Evolutionary conservation across 2,888 invertebrate species (phyloP).

Genomic region (Scaptomyza flava): DNA sequence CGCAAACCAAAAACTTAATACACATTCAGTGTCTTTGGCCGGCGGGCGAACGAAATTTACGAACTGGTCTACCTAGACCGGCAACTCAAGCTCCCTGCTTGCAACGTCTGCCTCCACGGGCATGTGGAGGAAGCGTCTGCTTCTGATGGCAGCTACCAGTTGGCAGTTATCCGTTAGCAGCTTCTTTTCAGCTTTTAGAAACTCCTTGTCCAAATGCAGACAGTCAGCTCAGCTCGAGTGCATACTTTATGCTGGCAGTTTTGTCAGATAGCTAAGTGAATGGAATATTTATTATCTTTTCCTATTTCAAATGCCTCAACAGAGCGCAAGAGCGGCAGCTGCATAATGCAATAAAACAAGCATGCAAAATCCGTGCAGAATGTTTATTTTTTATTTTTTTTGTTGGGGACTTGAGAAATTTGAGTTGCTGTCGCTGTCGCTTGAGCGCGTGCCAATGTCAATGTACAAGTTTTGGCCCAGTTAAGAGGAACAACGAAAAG

Average conservation of each 20-base stretch:
- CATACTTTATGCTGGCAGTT: slow-evolving; percentile 16
- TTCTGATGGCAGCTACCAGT: neutral
- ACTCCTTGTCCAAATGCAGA: slow-evolving; percentile 37
- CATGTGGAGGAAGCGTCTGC: neutral
- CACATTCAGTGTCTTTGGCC: slow-evolving; percentile 38
- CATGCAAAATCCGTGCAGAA: neutral
- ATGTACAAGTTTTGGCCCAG: slow-evolving; percentile 12
- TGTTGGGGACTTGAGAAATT: neutral
- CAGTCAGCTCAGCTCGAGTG: slow-evolving; percentile 16
- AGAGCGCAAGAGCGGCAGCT: neutral
- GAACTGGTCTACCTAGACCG: slow-evolving; percentile 9
- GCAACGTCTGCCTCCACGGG: slow-evolving; percentile 30
- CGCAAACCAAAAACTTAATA: slow-evolving; percentile 58
- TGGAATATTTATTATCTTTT: slow-evolving; percentile 29
- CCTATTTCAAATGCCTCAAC: neutral
- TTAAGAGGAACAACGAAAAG: slow-evolving; percentile 15
- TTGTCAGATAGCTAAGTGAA: slow-evolving; percentile 30
- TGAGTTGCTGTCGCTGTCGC: neutral
- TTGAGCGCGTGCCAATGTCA: slow-evolving; percentile 15
- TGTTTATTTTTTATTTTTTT: neutral
- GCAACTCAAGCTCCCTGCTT: slow-evolving; percentile 30
- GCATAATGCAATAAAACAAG: slow-evolving; percentile 5
- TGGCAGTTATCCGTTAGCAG: slow-evolving; percentile 17
- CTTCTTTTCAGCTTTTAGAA: slow-evolving; percentile 16
- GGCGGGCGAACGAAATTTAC: slow-evolving; percentile 48